Conservation (phyloP, 2,888 invertebrate species). For the Colostygia pectinataria region DNA sequence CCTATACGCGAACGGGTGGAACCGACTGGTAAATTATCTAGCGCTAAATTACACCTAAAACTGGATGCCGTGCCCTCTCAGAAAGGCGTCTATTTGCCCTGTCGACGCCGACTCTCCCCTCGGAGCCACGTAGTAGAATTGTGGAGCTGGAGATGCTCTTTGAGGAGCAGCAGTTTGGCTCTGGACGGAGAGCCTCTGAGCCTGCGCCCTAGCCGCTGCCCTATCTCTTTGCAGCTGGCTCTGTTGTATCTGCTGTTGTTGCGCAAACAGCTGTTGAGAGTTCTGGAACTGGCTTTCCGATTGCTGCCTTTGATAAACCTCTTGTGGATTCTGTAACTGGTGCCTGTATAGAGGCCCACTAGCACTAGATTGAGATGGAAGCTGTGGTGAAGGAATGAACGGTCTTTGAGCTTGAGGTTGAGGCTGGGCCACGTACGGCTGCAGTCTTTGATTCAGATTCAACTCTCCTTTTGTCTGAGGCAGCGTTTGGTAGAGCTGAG, state of each 20-base stretch:
- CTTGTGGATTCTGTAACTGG: slow-evolving; percentile 74
- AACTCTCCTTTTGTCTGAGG: slow-evolving; percentile 89
- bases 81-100: slow-evolving; percentile 91
- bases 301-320: slow-evolving; percentile 84
- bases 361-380: slow-evolving; percentile 57
- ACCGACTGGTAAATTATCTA: slow-evolving; percentile 56
- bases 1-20: slow-evolving; percentile 46
- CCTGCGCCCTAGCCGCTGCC: slow-evolving; percentile 79
- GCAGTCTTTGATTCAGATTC: slow-evolving; percentile 88
- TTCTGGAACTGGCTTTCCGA: slow-evolving; percentile 83
- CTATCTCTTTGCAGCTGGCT: slow-evolving; percentile 84
- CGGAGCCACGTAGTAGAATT: slow-evolving; percentile 85
- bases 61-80: slow-evolving; percentile 87
- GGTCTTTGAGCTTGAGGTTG: slow-evolving; percentile 79
- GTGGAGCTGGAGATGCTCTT: slow-evolving; percentile 52
- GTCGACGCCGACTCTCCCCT: slow-evolving; percentile 78
- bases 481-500: slow-evolving; percentile 88
- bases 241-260: slow-evolving; percentile 87
- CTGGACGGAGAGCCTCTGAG: slow-evolving; percentile 63
- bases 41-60: slow-evolving; percentile 71
- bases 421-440: slow-evolving; percentile 87
- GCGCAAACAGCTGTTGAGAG: slow-evolving; percentile 85
- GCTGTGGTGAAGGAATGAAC: slow-evolving; percentile 83
- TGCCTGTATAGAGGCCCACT: slow-evolving; percentile 76
- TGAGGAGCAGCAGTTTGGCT: slow-evolving; percentile 58